These are phyloP conservation scores for Mirounga angustirostris DNA, from an alignment of 2,113 vertebrate species.

Conservation along the genomic window DNA sequence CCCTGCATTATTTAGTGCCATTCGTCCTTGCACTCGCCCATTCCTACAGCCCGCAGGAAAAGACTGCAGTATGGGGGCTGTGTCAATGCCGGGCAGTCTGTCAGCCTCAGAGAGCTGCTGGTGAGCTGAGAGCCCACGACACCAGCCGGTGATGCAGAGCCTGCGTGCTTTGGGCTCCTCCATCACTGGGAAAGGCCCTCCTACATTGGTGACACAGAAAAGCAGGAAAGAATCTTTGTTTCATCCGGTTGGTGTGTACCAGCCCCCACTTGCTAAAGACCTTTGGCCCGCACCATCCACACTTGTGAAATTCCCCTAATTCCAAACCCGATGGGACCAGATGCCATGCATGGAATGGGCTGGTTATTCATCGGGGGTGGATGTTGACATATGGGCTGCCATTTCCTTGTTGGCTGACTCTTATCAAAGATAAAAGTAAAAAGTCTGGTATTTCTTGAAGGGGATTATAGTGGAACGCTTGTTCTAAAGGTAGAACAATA, in stretches of 20 bases:
- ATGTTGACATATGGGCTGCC: background rate
- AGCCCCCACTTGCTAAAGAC: background rate
- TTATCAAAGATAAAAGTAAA: background rate
- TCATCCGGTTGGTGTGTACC: background rate
- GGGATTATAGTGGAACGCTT: background rate
- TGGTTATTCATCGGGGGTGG: background rate
- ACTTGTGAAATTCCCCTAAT: background rate
- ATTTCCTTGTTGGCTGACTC: background rate
- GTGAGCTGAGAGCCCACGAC: background rate
- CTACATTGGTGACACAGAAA: background rate
- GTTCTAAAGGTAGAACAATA: background rate
- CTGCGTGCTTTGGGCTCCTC: background rate
- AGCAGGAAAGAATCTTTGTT: conserved; percentile 2
- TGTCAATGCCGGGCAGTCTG: conserved; percentile 41
- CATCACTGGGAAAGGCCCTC: background rate
- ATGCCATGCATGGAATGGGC: background rate
- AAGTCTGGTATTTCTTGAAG: background rate
- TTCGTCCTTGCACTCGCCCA: conserved; percentile 26
- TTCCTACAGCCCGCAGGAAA: conserved; percentile 36
- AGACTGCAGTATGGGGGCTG: background rate
- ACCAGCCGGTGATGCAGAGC: background rate
- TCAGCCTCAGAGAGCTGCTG: conserved; percentile 54
- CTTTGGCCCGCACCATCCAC: background rate
- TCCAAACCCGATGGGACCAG: background rate
- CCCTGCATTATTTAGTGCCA: conserved; percentile 64